Percentiles rank a stretch among this genome's conserved stretches.
These are phyloP conservation scores for Kryptolebias marmoratus DNA, from an alignment of 2,113 vertebrate species.

Conservation along the genomic window DNA sequence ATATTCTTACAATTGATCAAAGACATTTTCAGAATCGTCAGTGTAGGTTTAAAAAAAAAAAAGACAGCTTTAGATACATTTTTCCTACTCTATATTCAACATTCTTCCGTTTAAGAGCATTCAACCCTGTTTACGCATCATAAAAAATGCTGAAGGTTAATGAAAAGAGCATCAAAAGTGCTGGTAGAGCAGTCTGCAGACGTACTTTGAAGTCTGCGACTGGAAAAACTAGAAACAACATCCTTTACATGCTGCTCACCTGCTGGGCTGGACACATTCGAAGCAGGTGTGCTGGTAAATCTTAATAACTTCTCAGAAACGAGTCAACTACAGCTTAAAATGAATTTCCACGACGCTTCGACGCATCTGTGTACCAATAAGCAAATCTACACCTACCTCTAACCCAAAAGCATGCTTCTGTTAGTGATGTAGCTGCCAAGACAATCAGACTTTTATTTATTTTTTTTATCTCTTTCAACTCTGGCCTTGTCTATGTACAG, in stretches of 20 bases:
- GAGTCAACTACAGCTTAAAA: background rate
- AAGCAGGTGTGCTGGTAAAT: conserved; percentile 26
- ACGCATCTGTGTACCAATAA: conserved; percentile 26
- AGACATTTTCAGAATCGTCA: conserved; percentile 66
- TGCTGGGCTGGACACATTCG: conserved; percentile 4
- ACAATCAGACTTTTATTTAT: conserved; percentile 4
- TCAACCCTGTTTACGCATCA: conserved; percentile 49
- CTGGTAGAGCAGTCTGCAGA: conserved; percentile 61
- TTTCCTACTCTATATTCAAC: conserved; percentile 49
- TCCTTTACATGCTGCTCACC: conserved; percentile 55
- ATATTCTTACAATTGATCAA: conserved; percentile 47
- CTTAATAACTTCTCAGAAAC: conserved; percentile 15
- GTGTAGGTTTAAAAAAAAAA: conserved; percentile 54
- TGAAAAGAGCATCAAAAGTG: conserved; percentile 62
- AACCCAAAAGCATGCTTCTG: conserved; percentile 18
- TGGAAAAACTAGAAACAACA: background rate
- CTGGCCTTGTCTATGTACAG: conserved; percentile 44
- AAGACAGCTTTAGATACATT: conserved; percentile 27
- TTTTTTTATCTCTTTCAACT: background rate
- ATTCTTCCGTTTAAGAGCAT: conserved; percentile 62
- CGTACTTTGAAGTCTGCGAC: conserved; percentile 27
- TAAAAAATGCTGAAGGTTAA: conserved; percentile 54
- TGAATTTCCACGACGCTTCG: background rate
- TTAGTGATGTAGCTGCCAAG: conserved; percentile 2
- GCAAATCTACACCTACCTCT: conserved; percentile 14